Percentiles rank a stretch among this genome's conserved stretches.
Conservation (phyloP, 2,797 vertebrate genomes). For the Triplophysa yarkandensis region DNA sequence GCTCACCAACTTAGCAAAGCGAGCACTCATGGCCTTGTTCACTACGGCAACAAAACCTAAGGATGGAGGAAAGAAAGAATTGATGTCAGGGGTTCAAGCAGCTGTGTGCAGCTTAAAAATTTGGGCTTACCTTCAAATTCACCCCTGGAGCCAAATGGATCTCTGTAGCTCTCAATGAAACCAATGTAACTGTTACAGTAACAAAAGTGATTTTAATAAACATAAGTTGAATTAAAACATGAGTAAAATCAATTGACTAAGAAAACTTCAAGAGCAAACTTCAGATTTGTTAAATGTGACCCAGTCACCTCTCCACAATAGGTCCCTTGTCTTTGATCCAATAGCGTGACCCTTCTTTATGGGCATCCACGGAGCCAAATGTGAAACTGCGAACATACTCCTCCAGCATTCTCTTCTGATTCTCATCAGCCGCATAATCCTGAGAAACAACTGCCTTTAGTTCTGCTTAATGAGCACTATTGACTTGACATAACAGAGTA, state of each 20-base stretch:
- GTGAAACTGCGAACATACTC: conserved; percentile 85
- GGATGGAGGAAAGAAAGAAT: background rate
- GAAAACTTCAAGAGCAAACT: background rate
- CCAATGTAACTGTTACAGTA: conserved; percentile 83
- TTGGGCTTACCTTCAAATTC: conserved; percentile 88
- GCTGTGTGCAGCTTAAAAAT: background rate
- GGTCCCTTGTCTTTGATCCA: conserved; percentile 94
- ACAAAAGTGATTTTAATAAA: background rate
- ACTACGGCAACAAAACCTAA: conserved; percentile 91
- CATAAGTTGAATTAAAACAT: background rate
- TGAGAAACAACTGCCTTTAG: conserved; percentile 52
- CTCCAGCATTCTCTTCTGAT: conserved; percentile 85
- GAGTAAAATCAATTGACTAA: background rate
- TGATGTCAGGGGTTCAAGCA: background rate
- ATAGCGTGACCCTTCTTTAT: conserved; percentile 89
- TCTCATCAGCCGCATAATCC: conserved; percentile 82
- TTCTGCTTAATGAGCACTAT: background rate
- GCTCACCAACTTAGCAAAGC: conserved; percentile 83
- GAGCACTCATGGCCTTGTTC: conserved; percentile 91
- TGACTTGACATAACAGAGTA: background rate
- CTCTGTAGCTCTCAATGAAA: conserved; percentile 94
- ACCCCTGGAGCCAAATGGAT: conserved; percentile 90
- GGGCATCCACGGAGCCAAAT: conserved; percentile 84
- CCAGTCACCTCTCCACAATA: conserved; percentile 87
- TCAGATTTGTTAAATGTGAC: background rate